Percentiles rank a stretch among this genome's conserved stretches.
Evolutionary conservation across 92 coral and sea anemone species (phyloP).

Genomic region (Parazoanthus swiftii): DNA sequence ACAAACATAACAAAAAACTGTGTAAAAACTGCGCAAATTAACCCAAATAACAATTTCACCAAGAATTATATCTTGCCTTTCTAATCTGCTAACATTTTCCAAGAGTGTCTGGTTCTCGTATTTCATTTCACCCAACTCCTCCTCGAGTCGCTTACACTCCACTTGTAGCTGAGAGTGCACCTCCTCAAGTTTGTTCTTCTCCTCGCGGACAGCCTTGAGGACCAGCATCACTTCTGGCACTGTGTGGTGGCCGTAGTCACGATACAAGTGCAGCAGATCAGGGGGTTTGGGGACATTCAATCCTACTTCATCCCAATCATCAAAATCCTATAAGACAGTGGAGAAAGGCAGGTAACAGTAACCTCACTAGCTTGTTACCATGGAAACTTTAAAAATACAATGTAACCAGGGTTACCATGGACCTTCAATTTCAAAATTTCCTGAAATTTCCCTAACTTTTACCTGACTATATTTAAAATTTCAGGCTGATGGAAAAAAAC

Average conservation of each 20-base stretch:
- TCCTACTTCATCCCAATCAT: conserved; percentile 99
- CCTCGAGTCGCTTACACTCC: conserved; percentile 69
- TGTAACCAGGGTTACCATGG: too few species aligned
- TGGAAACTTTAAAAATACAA: too few species aligned
- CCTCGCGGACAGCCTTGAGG: conserved; percentile 79
- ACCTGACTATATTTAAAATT: too few species aligned
- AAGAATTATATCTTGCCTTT: conserved; percentile 54
- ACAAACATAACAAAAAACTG: too few species aligned
- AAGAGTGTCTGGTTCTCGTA: conserved; percentile 80
- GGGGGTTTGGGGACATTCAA: conserved; percentile 95
- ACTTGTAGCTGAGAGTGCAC: conserved; percentile 53
- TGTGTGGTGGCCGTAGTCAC: conserved; percentile 95
- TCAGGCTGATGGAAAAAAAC: too few species aligned
- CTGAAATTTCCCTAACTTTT: too few species aligned
- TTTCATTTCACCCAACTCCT: conserved; percentile 75
- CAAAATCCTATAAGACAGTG: conserved; percentile 73
- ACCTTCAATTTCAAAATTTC: too few species aligned
- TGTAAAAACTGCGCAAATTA: too few species aligned
- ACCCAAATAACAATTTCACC: too few species aligned
- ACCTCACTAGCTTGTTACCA: background rate
- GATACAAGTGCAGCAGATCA: conserved; percentile 82
- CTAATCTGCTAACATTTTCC: conserved; percentile 62
- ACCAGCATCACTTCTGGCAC: conserved; percentile 87
- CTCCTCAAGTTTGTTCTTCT: conserved; percentile 75
- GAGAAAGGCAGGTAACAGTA: background rate